phyloP scores from a whole-genome alignment of 2,797 vertebrate species.

The Sciurus vulgaris region DNA sequence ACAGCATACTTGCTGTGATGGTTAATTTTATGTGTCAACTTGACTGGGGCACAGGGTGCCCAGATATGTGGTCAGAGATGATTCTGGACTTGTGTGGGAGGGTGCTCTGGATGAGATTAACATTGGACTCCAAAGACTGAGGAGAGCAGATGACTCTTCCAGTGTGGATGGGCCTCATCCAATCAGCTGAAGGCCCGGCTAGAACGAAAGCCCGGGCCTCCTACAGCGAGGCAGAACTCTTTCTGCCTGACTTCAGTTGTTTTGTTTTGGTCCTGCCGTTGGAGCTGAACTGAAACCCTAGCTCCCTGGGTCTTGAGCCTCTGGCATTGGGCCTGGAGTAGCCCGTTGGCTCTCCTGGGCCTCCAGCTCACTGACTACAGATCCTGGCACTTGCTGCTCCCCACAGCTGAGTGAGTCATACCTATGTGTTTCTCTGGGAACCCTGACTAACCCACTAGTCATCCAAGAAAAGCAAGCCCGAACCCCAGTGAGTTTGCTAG shows the following conservation, averaged over 20 bases:
- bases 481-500: not conserved
- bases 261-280: not conserved
- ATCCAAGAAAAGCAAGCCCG: not conserved
- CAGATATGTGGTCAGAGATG: not conserved
- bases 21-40: not conserved
- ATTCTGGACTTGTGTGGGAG: not conserved
- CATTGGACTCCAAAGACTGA: not conserved
- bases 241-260: not conserved
- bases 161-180: not conserved
- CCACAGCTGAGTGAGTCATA: not conserved
- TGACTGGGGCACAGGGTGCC: not conserved
- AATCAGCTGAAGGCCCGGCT: not conserved
- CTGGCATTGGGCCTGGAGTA: not conserved
- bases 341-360: not conserved
- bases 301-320: not conserved
- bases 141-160: not conserved
- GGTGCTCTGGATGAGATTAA: not conserved
- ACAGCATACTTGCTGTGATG: not conserved
- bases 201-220: accelerated
- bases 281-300: not conserved
- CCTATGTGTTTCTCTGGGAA: not conserved
- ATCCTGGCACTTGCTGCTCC: not conserved
- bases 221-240: not conserved
- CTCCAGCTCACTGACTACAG: no score
- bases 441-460: not conserved